Conservation (phyloP, 2,113 vertebrate genomes). For the Arenaria interpres region DNA sequence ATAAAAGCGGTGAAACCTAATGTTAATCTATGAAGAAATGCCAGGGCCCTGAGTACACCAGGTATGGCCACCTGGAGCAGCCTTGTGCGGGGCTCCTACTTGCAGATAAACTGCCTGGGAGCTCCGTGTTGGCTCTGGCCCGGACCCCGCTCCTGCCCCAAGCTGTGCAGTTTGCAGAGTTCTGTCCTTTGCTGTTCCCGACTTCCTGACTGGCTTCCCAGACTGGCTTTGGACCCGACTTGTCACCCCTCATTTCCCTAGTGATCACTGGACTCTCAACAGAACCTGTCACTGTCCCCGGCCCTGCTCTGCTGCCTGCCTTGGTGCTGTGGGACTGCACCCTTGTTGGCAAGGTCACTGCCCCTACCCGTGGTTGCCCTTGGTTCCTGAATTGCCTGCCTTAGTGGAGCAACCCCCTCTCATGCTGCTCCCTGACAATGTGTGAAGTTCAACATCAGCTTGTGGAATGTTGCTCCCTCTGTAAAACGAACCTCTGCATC, state of each 20-base stretch:
- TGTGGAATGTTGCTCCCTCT: background rate
- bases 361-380: background rate
- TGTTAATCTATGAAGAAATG: background rate
- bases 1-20: background rate
- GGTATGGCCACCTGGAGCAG: background rate
- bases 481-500: background rate
- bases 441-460: background rate
- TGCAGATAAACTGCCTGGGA: background rate
- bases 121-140: background rate
- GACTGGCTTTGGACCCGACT: no score
- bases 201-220: background rate
- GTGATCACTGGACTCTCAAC: background rate
- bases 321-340: background rate
- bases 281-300: background rate
- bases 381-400: background rate
- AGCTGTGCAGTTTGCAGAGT: background rate
- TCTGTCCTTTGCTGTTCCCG: background rate
- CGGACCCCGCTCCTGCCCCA: background rate
- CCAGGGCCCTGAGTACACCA: background rate
- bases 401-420: background rate
- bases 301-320: background rate
- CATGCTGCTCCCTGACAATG: background rate
- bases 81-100: background rate
- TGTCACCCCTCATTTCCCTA: background rate
- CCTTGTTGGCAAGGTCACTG: background rate